A percentile compares a stretch with the other conserved stretches of the same genome.
These are phyloP conservation scores for Anagyrus pseudococci DNA, from an alignment of 2,888 invertebrate species.

Conservation along the genomic window DNA sequence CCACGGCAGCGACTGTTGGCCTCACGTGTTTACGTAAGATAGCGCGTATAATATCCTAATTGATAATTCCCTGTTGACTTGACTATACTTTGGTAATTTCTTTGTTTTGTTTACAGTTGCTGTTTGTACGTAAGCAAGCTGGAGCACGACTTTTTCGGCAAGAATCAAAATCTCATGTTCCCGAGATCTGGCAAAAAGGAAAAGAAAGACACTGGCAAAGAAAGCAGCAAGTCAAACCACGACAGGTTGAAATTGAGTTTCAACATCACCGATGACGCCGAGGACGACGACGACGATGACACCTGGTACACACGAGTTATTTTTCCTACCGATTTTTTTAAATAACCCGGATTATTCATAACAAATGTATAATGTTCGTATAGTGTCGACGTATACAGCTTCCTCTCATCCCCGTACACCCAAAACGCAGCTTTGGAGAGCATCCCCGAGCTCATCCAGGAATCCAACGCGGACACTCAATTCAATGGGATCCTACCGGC, in stretches of 20 bases:
- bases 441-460: slow-evolving; percentile 72
- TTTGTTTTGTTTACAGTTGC: slow-evolving; percentile 64
- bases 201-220: slow-evolving; percentile 62
- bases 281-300: slow-evolving; percentile 77
- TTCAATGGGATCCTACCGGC: slow-evolving; percentile 72
- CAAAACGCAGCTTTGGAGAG: slow-evolving; percentile 66
- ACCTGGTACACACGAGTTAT: slow-evolving; percentile 76
- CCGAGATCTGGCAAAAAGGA: slow-evolving; percentile 74
- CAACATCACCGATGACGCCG: slow-evolving; percentile 68
- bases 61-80: not conserved
- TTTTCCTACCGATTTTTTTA: not conserved
- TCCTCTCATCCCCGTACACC: slow-evolving; percentile 73
- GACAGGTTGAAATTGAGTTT: slow-evolving; percentile 69
- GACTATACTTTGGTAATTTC: not conserved
- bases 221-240: slow-evolving; percentile 69
- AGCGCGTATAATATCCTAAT: too few species aligned
- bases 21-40: slow-evolving; percentile 83
- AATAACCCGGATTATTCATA: not conserved
- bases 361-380: slow-evolving; percentile 35
- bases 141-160: slow-evolving; percentile 89
- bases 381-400: slow-evolving; percentile 86
- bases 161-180: slow-evolving; percentile 74
- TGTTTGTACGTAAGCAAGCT: slow-evolving; percentile 91
- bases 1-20: slow-evolving; percentile 94
- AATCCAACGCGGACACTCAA: slow-evolving; percentile 65